These are phyloP conservation scores for Perognathus longimembris DNA, from an alignment of 2,113 vertebrate genomes.

Conservation along the genomic window DNA sequence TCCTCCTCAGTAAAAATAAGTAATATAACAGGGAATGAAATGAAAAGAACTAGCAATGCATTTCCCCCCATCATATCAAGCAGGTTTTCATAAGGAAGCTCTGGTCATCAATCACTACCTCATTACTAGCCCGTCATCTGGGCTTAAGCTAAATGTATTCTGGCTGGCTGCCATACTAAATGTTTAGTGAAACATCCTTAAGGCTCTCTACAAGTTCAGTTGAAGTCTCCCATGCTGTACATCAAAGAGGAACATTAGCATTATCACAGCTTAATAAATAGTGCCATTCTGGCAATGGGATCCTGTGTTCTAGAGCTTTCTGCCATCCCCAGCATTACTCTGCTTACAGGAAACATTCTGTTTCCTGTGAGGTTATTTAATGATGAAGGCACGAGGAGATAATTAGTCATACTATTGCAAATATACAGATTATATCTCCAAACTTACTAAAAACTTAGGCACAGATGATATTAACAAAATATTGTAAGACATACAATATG, in stretches of 20 bases:
- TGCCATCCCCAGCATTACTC: slow-evolving; percentile 86
- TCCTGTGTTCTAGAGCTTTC: slow-evolving; percentile 88
- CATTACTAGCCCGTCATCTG: slow-evolving; percentile 92
- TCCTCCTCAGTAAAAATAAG: slow-evolving; percentile 84
- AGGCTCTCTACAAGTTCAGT: slow-evolving; percentile 92
- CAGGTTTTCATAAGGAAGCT: slow-evolving; percentile 91
- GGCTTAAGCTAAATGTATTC: slow-evolving; percentile 92
- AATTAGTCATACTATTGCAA: slow-evolving; percentile 83
- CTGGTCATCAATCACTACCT: slow-evolving; percentile 93
- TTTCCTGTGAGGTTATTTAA: slow-evolving; percentile 91
- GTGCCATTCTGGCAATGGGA: slow-evolving; percentile 87
- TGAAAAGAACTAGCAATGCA: slow-evolving; percentile 87
- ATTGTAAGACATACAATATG: slow-evolving; percentile 73
- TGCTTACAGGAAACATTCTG: slow-evolving; percentile 91
- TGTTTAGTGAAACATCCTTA: slow-evolving; percentile 92
- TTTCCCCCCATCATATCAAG: slow-evolving; percentile 90
- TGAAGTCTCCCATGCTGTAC: slow-evolving; percentile 90
- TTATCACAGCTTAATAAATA: slow-evolving; percentile 92
- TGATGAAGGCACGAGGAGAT: slow-evolving; percentile 84
- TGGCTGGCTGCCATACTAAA: slow-evolving; percentile 92
- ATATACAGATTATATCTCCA: slow-evolving; percentile 61
- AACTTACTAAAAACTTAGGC: slow-evolving; percentile 64
- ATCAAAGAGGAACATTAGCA: slow-evolving; percentile 90
- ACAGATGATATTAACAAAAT: slow-evolving; percentile 54
- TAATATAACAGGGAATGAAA: slow-evolving; percentile 85